Base-by-base conservation (phyloP, 2,113 vertebrate species). In the Zapornia atra region DNA sequence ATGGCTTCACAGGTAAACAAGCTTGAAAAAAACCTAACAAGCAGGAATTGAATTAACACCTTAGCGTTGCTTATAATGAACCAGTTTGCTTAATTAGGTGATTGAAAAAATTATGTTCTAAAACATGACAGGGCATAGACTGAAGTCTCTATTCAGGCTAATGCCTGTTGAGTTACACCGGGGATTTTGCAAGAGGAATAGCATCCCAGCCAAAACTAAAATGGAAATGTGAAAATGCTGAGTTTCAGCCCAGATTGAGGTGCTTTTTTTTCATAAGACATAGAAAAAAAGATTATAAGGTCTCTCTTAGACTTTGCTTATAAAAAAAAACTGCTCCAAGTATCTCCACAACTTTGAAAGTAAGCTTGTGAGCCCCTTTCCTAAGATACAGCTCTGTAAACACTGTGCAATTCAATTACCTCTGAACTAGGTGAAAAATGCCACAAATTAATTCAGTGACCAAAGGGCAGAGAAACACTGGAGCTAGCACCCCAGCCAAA, bases 1-100 rank as follows among this genome's bases (percentile, higher is more conserved):
- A 98, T 96, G 98, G 98, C 97, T 99, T 99, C 98, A 97, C 98
- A 99, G 98, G 98, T 99, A 99, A 99, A 99, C 99, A 99, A 98
- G 97, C 94, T 97, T 97, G 97, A 96, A 98, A 94, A 89, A 92
- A 86, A 97, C 97, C 98, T 95, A 90, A 97, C 97, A 97, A 97
- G 97, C 97, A 97, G 98, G 98, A 98, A 98, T 97, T 97, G 97
- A 98, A 98, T 98, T 98, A 98, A 98, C 98, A 98, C 97, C 98
- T 96, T 95, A 75, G 44, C 14, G 11, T 85, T 87, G 81, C 92
- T 86, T 71, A 93, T 96, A 97, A 98, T 97, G 98, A 98, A 92
- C 80, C 57, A 82, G 94, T 98, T 97, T 94, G 82, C 97, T 95
- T 98, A 98, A 98, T 98, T 93, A 98, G 96, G 95, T 72, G 81